phyloP scores from a whole-genome alignment of 2,888 invertebrate genomes.

The Diarsia rubi region DNA sequence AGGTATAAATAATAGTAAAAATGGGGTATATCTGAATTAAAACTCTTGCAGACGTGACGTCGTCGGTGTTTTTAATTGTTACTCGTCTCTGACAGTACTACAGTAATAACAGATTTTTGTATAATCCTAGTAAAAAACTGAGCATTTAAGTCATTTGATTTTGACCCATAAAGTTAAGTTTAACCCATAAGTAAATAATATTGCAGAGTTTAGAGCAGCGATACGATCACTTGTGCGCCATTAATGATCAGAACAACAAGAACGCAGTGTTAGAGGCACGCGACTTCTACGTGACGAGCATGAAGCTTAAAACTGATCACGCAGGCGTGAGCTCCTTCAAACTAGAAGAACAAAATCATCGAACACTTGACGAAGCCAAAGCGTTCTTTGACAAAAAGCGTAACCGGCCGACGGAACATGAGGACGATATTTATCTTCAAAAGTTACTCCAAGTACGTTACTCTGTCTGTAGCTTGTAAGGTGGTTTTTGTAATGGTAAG shows the following conservation, averaged over 20 bases:
- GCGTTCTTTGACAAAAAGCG: conserved; percentile 45
- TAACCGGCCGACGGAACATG: conserved; percentile 33
- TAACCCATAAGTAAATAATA: too few species aligned
- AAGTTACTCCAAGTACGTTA: conserved; percentile 50
- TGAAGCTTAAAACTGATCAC: conserved; percentile 31
- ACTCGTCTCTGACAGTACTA: background rate
- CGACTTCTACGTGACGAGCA: conserved; percentile 34
- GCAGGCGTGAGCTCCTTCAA: conserved; percentile 39
- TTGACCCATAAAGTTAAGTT: background rate
- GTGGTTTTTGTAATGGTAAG: background rate
- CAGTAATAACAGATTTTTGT: background rate
- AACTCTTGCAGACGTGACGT: background rate
- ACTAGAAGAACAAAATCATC: conserved; percentile 55
- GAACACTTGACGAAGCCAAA: conserved; percentile 47
- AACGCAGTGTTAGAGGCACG: conserved; percentile 36
- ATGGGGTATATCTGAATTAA: background rate
- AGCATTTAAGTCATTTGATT: background rate
- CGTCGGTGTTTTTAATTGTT: background rate
- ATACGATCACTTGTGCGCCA: conserved; percentile 16
- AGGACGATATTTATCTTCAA: conserved; percentile 43
- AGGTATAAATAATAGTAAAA: background rate
- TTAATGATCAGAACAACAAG: conserved; percentile 52
- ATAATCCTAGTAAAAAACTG: background rate
- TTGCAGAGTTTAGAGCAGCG: conserved; percentile 43
- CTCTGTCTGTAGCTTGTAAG: background rate